These are phyloP conservation scores for Syrmaticus mikado DNA, from an alignment of 2,113 vertebrate genomes.

Conservation along the genomic window DNA sequence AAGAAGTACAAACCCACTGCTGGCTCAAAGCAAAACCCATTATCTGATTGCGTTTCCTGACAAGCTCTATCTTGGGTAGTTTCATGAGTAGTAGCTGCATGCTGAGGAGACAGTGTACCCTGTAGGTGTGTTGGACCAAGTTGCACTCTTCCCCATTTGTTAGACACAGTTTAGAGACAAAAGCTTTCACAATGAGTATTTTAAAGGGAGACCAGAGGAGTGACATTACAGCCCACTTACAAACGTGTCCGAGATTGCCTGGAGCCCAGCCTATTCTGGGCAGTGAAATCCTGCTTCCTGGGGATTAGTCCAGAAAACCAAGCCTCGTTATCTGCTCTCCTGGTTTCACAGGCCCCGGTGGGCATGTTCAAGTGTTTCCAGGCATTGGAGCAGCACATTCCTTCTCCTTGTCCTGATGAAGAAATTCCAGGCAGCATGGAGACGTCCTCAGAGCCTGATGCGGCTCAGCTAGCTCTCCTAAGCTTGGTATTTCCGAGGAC, in stretches of 20 bases:
- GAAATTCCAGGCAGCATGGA: background rate
- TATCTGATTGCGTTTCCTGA: background rate
- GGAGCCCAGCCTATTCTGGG: background rate
- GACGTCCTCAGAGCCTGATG: constrained; percentile 12
- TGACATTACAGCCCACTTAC: constrained; percentile 25
- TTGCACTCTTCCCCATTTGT: constrained; percentile 17
- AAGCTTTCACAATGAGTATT: constrained; percentile 44
- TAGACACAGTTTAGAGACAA: constrained; percentile 35
- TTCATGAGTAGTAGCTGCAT: background rate
- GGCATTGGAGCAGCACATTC: background rate
- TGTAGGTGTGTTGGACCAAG: background rate
- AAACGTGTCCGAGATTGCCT: constrained; percentile 13
- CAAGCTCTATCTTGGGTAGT: background rate
- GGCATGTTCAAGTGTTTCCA: background rate
- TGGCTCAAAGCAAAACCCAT: background rate
- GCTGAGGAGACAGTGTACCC: background rate
- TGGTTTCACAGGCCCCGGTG: background rate
- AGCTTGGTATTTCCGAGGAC: background rate
- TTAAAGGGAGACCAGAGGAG: constrained; percentile 31
- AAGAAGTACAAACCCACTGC: background rate
- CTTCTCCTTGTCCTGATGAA: background rate
- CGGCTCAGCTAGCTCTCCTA: constrained; percentile 42
- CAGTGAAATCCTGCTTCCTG: constrained; percentile 19
- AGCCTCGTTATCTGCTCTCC: background rate
- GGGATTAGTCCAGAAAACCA: constrained; percentile 7